A percentile compares a stretch with the other conserved stretches of the same genome.
Evolutionary conservation across 2,113 vertebrate genomes (phyloP).

Genomic region (Acanthisitta chloris): DNA sequence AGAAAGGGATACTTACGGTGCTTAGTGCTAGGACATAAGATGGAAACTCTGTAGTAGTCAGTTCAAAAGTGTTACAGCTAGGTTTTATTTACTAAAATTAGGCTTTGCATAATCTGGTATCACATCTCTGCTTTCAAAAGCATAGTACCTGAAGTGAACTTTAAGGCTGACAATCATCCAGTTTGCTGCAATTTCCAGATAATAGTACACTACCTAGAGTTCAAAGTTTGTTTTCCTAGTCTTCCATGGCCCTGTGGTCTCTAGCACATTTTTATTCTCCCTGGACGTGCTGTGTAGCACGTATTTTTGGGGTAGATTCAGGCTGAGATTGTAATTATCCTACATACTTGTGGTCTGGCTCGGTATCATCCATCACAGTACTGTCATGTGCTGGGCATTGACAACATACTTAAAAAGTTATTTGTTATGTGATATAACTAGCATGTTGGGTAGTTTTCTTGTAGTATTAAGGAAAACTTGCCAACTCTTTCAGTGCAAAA

Average conservation of each 20-base stretch:
- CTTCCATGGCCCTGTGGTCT: neutral
- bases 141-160: neutral
- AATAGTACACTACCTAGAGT: neutral
- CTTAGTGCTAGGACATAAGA: neutral
- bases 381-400: conserved; percentile 11
- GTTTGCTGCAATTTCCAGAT: neutral
- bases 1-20: neutral
- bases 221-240: neutral
- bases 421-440: neutral
- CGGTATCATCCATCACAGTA: conserved; percentile 10
- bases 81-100: neutral
- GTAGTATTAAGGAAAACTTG: neutral
- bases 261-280: neutral
- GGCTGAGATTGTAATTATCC: neutral
- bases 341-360: conserved; percentile 44
- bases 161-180: neutral
- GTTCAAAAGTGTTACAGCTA: neutral
- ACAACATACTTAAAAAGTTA: neutral
- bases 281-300: neutral
- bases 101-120: neutral
- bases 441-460: neutral
- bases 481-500: neutral
- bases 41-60: neutral
- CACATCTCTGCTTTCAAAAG: neutral
- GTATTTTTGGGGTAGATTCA: conserved; percentile 9